Evolutionary conservation across 2,113 vertebrate genomes (phyloP), one percentile per base, ranked within the genome.

Genomic region (Larimichthys polyactis): DNA sequence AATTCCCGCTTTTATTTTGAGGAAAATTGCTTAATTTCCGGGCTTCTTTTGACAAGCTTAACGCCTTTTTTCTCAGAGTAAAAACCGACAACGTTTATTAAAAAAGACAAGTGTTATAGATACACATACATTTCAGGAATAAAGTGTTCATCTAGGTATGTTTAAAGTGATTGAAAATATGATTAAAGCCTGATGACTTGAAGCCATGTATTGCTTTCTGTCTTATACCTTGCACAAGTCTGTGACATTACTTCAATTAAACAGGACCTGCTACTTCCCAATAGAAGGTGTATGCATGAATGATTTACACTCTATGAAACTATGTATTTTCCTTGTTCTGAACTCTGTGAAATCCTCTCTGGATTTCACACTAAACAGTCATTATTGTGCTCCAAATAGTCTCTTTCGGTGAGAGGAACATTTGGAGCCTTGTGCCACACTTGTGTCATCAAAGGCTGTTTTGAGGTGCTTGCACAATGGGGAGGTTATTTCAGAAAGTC

Each of bases 401-500:
- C 65, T 67, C 65, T 67, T 67, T 59, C 19, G 27, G 65, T 57
- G 14, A 63, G 32, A 71, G 22, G 44, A 72, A 68, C 48, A 62
- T 79, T 64, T 72, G 71, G 22, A 67, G 75, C 62, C 67, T 60
- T 73, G 81, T 78, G 85, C 67, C 71, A 64, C 64, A 55, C 44
- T 4, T 66, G 17, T 29, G 52, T 32, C 87, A 83, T 90, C 90
- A 90, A 90, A 90, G 91, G 71, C 46, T 87, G 83, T 85, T 89
- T 80, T 84, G 87, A 91, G 87, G 77, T 55, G 29, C 62, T 81
- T 87, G 75, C 84, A 90, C 89, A 91, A 90, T 87, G 81, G 83
- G 49, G 67, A 86, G 78, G 88, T 81, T 87, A 91, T 91, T 93
- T 91, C 87, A 82, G 87, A 86, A 89, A 86, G 82, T 87, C 54